Evolutionary conservation across 1,140 invertebrate species (phyloP).

Genomic region (Vanessa tameamea): DNA sequence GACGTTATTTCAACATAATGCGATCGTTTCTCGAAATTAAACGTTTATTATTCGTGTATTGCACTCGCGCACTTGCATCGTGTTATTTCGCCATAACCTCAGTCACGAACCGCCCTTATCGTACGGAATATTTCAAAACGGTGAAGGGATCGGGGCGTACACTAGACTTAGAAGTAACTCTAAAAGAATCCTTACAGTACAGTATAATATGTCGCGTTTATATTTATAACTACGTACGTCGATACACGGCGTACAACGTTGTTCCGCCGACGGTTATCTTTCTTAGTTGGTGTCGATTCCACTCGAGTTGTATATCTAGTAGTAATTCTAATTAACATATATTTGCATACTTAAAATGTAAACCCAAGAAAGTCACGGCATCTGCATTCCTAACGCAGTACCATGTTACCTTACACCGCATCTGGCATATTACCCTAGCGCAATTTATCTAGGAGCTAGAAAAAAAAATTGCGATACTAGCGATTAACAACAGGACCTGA

Average conservation of each 20-base stretch:
- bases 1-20: conserved; percentile 16
- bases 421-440: conserved; percentile 24
- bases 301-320: conserved; percentile 27
- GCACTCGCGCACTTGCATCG: conserved; percentile 26
- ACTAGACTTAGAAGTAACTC: conserved; percentile 5
- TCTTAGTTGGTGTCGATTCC: conserved; percentile 20
- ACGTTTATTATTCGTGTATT: conserved; percentile 30
- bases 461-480: conserved; percentile 41
- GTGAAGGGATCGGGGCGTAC: conserved; percentile 33
- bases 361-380: conserved; percentile 32
- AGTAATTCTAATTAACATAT: conserved; percentile 34
- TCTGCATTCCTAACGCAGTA: conserved; percentile 32
- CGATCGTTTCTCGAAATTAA: conserved; percentile 32
- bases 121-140: conserved; percentile 42
- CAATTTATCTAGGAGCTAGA: conserved; percentile 31
- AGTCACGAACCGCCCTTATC: conserved; percentile 45
- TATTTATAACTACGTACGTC: not conserved
- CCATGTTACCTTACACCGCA: conserved; percentile 30
- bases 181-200: conserved; percentile 11
- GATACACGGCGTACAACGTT: conserved; percentile 9
- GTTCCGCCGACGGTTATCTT: conserved; percentile 5
- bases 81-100: conserved; percentile 35
- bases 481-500: conserved; percentile 26
- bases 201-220: not conserved
- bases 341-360: conserved; percentile 38